Evolutionary conservation across 1,140 invertebrate species (phyloP).

Genomic region (Drosophila lacertosa): DNA sequence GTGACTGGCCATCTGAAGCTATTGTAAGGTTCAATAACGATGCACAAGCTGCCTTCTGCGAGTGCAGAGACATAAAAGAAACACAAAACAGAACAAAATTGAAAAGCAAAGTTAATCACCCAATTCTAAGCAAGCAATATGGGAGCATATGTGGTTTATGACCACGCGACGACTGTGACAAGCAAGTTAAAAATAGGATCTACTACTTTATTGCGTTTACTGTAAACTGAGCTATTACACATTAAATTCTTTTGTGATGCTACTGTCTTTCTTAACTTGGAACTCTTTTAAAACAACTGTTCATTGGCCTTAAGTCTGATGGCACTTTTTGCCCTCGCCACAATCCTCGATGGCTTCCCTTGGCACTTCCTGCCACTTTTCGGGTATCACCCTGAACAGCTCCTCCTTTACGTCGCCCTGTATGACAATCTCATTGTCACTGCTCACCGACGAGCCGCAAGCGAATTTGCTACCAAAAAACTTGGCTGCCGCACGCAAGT

Average conservation of each 20-base stretch:
- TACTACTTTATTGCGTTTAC: slow-evolving; percentile 49
- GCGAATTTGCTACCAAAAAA: slow-evolving; percentile 99
- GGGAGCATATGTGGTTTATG: slow-evolving; percentile 18
- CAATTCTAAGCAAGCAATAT: slow-evolving; percentile 68
- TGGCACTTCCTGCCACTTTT: slow-evolving; percentile 88
- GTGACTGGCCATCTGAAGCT: slow-evolving; percentile 95
- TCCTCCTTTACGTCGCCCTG: slow-evolving; percentile 99
- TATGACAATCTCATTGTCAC: slow-evolving; percentile 99
- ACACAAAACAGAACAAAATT: neutral
- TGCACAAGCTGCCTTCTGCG: slow-evolving; percentile 20
- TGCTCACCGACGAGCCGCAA: slow-evolving; percentile 98
- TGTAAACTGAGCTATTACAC: slow-evolving; percentile 63
- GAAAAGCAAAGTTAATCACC: neutral
- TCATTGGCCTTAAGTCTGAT: neutral
- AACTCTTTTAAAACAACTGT: slow-evolving; percentile 2
- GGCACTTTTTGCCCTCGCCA: slow-evolving; percentile 73
- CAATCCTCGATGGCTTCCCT: slow-evolving; percentile 12
- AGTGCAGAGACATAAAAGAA: slow-evolving; percentile 6
- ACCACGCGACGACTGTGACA: slow-evolving; percentile 53
- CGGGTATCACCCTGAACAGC: slow-evolving; percentile 97
- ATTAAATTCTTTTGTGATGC: slow-evolving; percentile 57
- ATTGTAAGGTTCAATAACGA: slow-evolving; percentile 85
- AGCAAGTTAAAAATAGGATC: slow-evolving; percentile 57
- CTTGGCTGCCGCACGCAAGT: slow-evolving; percentile 98
- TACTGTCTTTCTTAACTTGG: slow-evolving; percentile 31